A percentile compares a stretch with the other conserved stretches of the same genome.
Conservation (phyloP, 2,113 vertebrate species). For the Martes martes region DNA sequence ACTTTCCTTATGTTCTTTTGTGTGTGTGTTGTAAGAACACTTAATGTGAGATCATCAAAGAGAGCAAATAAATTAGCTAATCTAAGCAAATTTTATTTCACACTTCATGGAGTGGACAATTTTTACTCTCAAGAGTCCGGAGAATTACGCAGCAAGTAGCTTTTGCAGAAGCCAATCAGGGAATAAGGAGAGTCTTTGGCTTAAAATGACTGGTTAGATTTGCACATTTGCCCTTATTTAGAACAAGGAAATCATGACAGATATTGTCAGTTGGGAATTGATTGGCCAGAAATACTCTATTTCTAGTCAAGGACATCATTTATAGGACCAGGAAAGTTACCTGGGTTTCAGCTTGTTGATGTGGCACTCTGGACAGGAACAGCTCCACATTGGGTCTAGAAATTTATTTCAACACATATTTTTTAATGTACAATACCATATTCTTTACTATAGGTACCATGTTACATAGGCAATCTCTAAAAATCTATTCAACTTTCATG, state of each 20-base stretch:
- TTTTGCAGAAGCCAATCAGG: not conserved
- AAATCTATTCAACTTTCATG: not conserved
- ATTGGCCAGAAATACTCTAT: not conserved
- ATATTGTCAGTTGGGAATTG: not conserved
- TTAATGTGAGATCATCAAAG: not conserved
- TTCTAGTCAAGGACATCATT: not conserved
- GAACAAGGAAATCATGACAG: not conserved
- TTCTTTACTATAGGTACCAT: not conserved
- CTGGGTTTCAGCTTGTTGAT: not conserved
- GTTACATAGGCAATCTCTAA: not conserved
- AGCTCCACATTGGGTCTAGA: not conserved
- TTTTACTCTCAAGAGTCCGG: not conserved
- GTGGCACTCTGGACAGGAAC: not conserved
- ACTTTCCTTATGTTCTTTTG: not conserved
- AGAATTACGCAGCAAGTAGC: not conserved
- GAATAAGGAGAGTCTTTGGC: not conserved
- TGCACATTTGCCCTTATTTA: not conserved
- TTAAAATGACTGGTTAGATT: not conserved
- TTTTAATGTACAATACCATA: not conserved
- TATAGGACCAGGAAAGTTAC: not conserved
- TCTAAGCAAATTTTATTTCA: not conserved
- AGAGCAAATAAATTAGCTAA: not conserved
- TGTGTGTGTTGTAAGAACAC: not conserved
- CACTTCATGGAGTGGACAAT: not conserved
- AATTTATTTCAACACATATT: not conserved